These are phyloP conservation scores for Petrocephalus schoutedeni DNA, from an alignment of 2,797 vertebrate genomes.

Conservation along the genomic window DNA sequence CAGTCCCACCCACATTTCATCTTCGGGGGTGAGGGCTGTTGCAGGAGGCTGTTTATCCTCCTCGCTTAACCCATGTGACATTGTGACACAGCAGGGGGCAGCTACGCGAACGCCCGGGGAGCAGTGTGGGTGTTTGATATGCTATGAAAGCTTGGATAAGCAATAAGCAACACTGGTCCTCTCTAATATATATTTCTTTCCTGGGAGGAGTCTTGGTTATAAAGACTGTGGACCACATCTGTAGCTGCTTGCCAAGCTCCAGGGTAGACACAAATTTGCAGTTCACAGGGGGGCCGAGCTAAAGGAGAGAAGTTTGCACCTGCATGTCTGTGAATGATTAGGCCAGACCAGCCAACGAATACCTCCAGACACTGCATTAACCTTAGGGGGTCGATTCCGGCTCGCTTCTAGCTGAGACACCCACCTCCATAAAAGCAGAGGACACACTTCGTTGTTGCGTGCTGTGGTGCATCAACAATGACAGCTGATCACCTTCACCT, in stretches of 20 bases:
- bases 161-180: background rate
- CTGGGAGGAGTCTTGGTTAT: background rate
- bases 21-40: background rate
- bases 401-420: background rate
- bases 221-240: background rate
- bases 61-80: no score
- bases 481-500: background rate
- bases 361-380: background rate
- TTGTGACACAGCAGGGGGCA: no score
- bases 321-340: background rate
- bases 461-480: no score
- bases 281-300: background rate
- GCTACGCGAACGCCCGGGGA: no score
- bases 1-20: background rate
- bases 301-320: background rate
- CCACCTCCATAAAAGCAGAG: background rate
- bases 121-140: no score
- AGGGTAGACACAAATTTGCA: background rate
- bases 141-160: background rate
- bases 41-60: background rate
- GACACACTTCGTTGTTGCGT: background rate
- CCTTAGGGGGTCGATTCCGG: background rate
- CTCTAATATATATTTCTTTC: background rate
- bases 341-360: background rate
- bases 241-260: background rate